Evolutionary conservation across 2,888 invertebrate genomes (phyloP).

Genomic region (Tetragonula carbonaria): DNA sequence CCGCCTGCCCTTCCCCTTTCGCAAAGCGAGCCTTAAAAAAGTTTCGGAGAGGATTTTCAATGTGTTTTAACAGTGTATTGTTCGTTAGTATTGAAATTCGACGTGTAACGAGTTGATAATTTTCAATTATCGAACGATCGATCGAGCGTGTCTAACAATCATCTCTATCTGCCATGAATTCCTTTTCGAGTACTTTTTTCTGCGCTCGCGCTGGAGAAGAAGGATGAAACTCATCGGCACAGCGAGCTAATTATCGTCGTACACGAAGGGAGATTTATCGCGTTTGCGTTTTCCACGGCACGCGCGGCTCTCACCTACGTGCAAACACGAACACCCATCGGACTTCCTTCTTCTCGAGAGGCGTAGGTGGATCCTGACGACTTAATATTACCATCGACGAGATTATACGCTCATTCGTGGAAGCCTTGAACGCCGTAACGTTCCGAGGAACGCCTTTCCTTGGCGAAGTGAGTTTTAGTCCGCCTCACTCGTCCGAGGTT

Average conservation of each 20-base stretch:
- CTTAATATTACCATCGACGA: slow-evolving; percentile 67
- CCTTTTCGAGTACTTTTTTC: slow-evolving; percentile 1
- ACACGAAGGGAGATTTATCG: slow-evolving; percentile 76
- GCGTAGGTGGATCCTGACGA: slow-evolving; percentile 72
- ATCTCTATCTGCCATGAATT: neutral
- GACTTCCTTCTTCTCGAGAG: slow-evolving; percentile 10
- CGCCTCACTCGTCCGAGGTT: neutral
- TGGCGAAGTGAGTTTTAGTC: neutral
- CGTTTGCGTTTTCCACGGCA: slow-evolving; percentile 64
- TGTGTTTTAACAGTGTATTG: neutral
- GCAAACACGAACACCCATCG: slow-evolving; percentile 4
- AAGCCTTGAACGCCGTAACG: slow-evolving; percentile 6
- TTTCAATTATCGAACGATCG: neutral
- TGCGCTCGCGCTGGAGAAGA: slow-evolving; percentile 2
- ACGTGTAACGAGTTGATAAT: neutral
- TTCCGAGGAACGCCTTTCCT: neutral
- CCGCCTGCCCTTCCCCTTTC: neutral
- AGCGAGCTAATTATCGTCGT: slow-evolving; percentile 75
- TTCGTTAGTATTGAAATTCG: neutral
- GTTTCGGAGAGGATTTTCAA: too few species aligned
- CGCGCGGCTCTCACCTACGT: slow-evolving; percentile 54
- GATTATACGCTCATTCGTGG: slow-evolving; percentile 46
- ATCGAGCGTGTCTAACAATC: neutral
- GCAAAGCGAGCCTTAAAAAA: neutral
- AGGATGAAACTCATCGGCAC: slow-evolving; percentile 40